Evolutionary conservation across 2,797 vertebrate genomes (phyloP).

Genomic region (Sebastes diaconus): DNA sequence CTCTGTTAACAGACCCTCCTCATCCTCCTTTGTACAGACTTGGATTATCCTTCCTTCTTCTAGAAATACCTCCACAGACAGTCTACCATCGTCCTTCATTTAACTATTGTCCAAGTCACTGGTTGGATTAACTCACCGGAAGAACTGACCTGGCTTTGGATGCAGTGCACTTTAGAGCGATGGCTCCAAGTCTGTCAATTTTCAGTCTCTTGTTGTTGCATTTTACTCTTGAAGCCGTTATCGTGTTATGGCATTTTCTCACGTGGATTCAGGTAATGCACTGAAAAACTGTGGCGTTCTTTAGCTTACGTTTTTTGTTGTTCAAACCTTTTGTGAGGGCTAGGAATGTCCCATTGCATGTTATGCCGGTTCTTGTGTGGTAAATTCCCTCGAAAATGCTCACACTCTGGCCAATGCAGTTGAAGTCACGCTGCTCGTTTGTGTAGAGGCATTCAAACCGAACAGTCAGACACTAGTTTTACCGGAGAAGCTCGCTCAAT

Average conservation of each 20-base stretch:
- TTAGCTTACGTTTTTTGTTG: not conserved
- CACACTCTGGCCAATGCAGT: not conserved
- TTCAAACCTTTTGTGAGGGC: not conserved
- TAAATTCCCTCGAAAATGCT: not conserved
- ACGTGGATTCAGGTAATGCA: not conserved
- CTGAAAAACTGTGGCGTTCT: not conserved
- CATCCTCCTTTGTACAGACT: conserved; percentile 1
- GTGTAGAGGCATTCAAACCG: not conserved
- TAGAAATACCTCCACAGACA: conserved; percentile 41
- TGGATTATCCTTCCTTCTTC: conserved; percentile 3
- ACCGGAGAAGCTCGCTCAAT: not conserved
- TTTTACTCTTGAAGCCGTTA: conserved; percentile 1
- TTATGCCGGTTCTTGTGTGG: not conserved
- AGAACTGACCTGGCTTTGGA: conserved; percentile 1
- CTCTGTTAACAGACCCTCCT: not conserved
- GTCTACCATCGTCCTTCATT: not conserved
- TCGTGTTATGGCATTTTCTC: not conserved
- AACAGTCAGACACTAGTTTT: not conserved
- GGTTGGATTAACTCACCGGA: conserved; percentile 3
- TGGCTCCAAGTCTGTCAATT: not conserved
- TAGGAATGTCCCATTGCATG: not conserved
- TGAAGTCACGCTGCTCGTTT: not conserved
- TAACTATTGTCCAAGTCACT: not conserved
- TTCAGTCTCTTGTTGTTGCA: not conserved
- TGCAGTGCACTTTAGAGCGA: conserved; percentile 22